Evolutionary conservation across 1,140 invertebrate species (phyloP).

Genomic region (Drosophila tani): DNA sequence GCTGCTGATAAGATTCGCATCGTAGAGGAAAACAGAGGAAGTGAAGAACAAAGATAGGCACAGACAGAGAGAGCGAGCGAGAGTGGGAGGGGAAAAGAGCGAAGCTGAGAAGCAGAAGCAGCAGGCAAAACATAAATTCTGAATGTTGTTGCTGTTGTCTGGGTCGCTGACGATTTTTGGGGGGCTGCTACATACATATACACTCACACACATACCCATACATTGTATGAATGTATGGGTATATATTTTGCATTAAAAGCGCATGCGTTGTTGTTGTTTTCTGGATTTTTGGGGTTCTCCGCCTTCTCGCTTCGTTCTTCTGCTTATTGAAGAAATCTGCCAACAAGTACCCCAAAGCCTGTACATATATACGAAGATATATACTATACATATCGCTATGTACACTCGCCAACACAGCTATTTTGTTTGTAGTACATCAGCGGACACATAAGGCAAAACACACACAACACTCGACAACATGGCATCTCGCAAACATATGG

Average conservation of each 20-base stretch:
- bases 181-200: slow-evolving; percentile 30
- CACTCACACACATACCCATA: neutral
- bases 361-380: slow-evolving; percentile 2
- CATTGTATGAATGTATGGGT: neutral
- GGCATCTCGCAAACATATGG: slow-evolving; percentile 69
- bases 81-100: neutral
- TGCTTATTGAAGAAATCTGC: slow-evolving; percentile 55
- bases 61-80: slow-evolving; percentile 3
- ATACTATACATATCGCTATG: slow-evolving; percentile 23
- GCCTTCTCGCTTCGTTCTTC: slow-evolving; percentile 9
- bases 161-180: slow-evolving; percentile 60
- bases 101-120: slow-evolving; percentile 31
- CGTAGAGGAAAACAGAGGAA: slow-evolving; percentile 25
- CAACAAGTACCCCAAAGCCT: slow-evolving; percentile 63
- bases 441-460: slow-evolving; percentile 67
- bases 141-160: slow-evolving; percentile 65
- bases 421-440: slow-evolving; percentile 42
- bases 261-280: slow-evolving; percentile 67
- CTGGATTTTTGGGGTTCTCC: slow-evolving; percentile 45
- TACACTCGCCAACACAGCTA: slow-evolving; percentile 30
- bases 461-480: slow-evolving; percentile 63
- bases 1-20: slow-evolving; percentile 58
- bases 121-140: slow-evolving; percentile 63
- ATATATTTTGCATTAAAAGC: slow-evolving; percentile 45
- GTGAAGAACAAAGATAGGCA: slow-evolving; percentile 18